Base-by-base conservation (phyloP, 2,888 invertebrate species). In the Trissolcus brochymenae region DNA sequence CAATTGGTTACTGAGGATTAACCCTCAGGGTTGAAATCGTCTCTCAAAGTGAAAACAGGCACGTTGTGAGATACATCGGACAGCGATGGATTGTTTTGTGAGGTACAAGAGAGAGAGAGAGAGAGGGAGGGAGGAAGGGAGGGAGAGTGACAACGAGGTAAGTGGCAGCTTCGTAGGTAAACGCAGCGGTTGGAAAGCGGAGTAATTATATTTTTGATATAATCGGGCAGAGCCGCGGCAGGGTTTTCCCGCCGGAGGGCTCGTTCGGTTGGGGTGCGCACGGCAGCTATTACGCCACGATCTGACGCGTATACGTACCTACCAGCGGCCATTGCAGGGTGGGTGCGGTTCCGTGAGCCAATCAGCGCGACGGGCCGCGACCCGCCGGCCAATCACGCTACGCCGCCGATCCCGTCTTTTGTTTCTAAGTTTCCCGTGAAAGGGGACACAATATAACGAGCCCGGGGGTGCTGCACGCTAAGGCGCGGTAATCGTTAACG, bases 301-400 rank as follows among this genome's bases (percentile, higher is more conserved):
- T 76, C 81, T 79, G 74, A 79, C 82, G 82, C 80, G 81, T 82
- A 35, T 35, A 82, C 83, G 82, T 76, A 64, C 59, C 61, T 74
- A 53, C 76, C 82, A 84, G 88, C 88, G 88, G 89, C 88, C 89
- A 88, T 89, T 88, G 88, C 88, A 87, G 87, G 88, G 86, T 88
- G 87, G 89, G 89, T 88, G 88, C 88, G 88, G 89, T 87, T 86
- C 87, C 83, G 82, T 83, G 83, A 83, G 88, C 88, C 88, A 88
- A 88, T 88, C 86, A 88, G 86, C 84, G 85, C 84, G 82, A 82
- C 84, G 84, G 81, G 82, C 83, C 85, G 83, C 84, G 84, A 83
- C 84, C 83, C 80, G 81, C 82, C 81, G 84, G 89, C 89, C 88
- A 88, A 88, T 89, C 87, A 88, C 85, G 67, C 81, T 79, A 80